Conservation (phyloP, 2,888 invertebrate genomes). For the Anarsia innoxiella region DNA sequence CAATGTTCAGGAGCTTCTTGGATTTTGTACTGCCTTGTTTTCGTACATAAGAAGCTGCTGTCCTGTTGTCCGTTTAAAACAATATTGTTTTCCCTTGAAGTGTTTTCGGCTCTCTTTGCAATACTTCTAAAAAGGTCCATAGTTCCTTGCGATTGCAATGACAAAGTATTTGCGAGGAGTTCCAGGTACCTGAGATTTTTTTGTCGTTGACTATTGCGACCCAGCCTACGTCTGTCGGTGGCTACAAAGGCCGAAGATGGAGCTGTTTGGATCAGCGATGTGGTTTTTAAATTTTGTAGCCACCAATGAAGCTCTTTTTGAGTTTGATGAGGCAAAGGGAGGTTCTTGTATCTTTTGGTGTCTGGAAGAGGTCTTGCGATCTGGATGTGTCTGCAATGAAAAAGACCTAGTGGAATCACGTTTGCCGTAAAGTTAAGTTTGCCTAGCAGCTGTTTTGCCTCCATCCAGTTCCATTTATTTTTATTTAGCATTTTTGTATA, state of each 20-base stretch:
- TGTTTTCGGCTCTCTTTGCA: not conserved
- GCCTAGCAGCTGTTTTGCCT: not conserved
- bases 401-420: not conserved
- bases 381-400: conserved; percentile 4
- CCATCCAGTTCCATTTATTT: conserved; percentile 4
- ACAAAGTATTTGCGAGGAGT: not conserved
- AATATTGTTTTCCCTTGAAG: not conserved
- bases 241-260: not conserved
- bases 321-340: not conserved
- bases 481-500: not conserved
- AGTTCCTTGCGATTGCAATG: conserved; percentile 2
- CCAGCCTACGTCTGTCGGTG: conserved; percentile 1
- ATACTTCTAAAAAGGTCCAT: not conserved
- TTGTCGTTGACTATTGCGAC: conserved; percentile 2
- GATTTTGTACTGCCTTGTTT: conserved; percentile 4
- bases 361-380: not conserved
- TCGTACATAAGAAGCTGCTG: conserved; percentile 4
- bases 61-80: conserved; percentile 3
- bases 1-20: not conserved
- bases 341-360: not conserved
- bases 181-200: not conserved
- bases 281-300: not conserved
- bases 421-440: not conserved
- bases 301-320: conserved; percentile 1
- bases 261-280: not conserved